Evolutionary conservation across 2,888 invertebrate species (phyloP).

Genomic region (Tetheella fluctuosa): DNA sequence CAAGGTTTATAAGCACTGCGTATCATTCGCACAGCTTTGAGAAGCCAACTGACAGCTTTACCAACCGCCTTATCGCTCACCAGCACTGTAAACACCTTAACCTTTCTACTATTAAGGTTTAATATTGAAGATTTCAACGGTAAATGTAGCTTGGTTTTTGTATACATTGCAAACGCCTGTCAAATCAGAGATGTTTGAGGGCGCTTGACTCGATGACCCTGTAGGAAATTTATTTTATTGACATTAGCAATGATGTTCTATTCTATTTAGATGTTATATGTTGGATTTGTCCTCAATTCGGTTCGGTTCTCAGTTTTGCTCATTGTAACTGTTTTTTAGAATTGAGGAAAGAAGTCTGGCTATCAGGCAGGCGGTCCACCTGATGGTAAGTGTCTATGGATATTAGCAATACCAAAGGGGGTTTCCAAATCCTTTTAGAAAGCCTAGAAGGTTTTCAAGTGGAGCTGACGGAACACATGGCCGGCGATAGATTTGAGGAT

Average conservation of each 20-base stretch:
- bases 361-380: no score
- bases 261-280: not conserved
- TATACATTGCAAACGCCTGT: conserved; percentile 29
- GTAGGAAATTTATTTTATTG: conserved; percentile 13
- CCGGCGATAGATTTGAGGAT: no score
- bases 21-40: conserved; percentile 38
- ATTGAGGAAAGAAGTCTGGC: not conserved
- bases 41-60: not conserved
- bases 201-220: conserved; percentile 38
- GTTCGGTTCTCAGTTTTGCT: not conserved
- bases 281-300: not conserved
- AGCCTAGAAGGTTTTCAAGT: no score
- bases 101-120: not conserved
- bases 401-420: no score
- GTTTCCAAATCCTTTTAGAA: no score
- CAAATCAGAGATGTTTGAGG: conserved; percentile 40
- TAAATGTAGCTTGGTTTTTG: conserved; percentile 20
- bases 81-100: not conserved
- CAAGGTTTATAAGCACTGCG: conserved; percentile 28
- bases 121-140: conserved; percentile 24
- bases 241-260: conserved; percentile 11
- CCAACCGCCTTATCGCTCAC: not conserved
- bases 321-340: not conserved
- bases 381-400: no score
- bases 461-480: no score